Conservation (phyloP, 2,888 invertebrate species). For the Pandemis cinnamomeana region DNA sequence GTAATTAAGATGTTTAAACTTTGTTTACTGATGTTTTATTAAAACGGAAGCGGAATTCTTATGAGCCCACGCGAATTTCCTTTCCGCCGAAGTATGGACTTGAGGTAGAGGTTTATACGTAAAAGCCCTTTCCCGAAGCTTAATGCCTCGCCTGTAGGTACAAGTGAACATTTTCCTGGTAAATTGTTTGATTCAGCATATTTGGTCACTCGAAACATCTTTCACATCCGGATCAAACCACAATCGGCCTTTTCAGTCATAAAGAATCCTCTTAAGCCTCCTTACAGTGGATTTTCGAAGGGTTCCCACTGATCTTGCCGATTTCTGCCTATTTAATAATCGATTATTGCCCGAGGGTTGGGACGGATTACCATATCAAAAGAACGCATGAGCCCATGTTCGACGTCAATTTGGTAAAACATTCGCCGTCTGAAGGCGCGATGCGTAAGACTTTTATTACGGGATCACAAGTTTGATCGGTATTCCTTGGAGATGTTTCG, state of each 20-base stretch:
- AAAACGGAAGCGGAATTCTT: constrained; percentile 14
- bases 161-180: constrained; percentile 22
- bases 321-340: constrained; percentile 80
- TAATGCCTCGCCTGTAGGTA: constrained; percentile 12
- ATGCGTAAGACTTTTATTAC: constrained; percentile 54
- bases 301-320: constrained; percentile 65
- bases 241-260: constrained; percentile 63
- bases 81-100: not conserved
- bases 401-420: constrained; percentile 75
- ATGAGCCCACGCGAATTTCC: constrained; percentile 16
- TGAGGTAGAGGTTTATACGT: constrained; percentile 10
- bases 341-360: constrained; percentile 74
- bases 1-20: constrained; percentile 40
- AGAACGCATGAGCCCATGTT: constrained; percentile 75
- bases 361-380: constrained; percentile 81
- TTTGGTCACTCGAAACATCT: constrained; percentile 46
- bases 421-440: constrained; percentile 63
- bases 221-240: constrained; percentile 51
- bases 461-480: constrained; percentile 56
- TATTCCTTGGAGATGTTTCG: constrained; percentile 57
- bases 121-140: constrained; percentile 13
- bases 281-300: constrained; percentile 62
- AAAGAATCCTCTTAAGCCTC: constrained; percentile 68
- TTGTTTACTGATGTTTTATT: constrained; percentile 28
- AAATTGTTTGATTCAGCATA: constrained; percentile 40